Percentiles rank a stretch among this genome's conserved stretches.
These are phyloP conservation scores for Pimephales promelas DNA, from an alignment of 2,113 vertebrate species.

Conservation along the genomic window DNA sequence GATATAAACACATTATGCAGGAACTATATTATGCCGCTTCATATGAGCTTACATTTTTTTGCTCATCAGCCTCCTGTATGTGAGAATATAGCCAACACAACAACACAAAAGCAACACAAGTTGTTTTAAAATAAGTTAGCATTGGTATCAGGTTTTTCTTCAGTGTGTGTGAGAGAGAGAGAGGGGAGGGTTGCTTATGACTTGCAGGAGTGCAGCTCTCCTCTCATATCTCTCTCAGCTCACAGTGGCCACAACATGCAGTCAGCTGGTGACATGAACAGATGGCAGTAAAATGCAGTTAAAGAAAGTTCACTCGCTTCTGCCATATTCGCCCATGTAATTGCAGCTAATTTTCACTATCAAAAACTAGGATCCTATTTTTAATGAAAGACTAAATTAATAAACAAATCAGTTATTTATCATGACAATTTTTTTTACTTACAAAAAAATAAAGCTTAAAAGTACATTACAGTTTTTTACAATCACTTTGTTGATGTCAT, in stretches of 20 bases:
- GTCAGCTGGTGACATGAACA: slow-evolving; percentile 78
- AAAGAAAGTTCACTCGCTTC: slow-evolving; percentile 43
- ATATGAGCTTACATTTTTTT: slow-evolving; percentile 22
- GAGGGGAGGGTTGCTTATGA: slow-evolving; percentile 82
- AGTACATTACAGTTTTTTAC: no score
- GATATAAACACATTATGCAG: background rate
- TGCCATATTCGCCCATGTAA: slow-evolving; percentile 31
- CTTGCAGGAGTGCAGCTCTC: slow-evolving; percentile 80
- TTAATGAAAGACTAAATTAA: background rate
- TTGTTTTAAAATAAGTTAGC: slow-evolving; percentile 86
- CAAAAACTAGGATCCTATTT: background rate
- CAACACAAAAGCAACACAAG: slow-evolving; percentile 42
- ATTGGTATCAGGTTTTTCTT: slow-evolving; percentile 81
- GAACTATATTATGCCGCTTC: background rate
- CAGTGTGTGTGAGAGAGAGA: slow-evolving; percentile 73
- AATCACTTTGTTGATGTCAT: no score
- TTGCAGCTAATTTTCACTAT: background rate
- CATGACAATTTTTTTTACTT: no score
- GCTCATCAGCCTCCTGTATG: slow-evolving; percentile 46
- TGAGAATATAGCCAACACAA: background rate
- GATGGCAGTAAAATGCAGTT: slow-evolving; percentile 82
- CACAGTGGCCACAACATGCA: slow-evolving; percentile 69
- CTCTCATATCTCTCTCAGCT: slow-evolving; percentile 69
- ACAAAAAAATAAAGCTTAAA: no score
- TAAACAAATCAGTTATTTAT: no score